phyloP scores from a whole-genome alignment of 2,888 invertebrate species.

The Zaprionus obscuricornis region DNA sequence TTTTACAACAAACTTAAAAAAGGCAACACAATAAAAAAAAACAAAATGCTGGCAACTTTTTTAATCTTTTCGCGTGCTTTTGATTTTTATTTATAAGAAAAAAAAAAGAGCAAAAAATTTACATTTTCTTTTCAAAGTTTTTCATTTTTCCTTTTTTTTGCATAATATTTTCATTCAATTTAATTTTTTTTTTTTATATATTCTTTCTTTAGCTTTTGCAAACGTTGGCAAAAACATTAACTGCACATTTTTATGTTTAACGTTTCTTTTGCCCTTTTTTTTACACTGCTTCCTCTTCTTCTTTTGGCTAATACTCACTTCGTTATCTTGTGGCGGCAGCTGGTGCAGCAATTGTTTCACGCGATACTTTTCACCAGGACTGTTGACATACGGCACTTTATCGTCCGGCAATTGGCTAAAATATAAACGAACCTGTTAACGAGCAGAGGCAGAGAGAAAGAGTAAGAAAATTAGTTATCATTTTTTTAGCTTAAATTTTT shows the following conservation, averaged over 20 bases:
- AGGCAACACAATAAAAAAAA: constrained; percentile 26
- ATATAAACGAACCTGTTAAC: constrained; percentile 95
- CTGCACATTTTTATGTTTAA: constrained; percentile 48
- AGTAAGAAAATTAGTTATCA: constrained; percentile 73
- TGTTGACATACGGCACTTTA: constrained; percentile 98
- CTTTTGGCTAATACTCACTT: constrained; percentile 84
- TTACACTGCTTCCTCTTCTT: background rate
- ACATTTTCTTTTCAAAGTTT: too few species aligned
- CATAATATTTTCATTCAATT: constrained; percentile 3
- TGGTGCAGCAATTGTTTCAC: constrained; percentile 97
- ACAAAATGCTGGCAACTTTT: constrained; percentile 62
- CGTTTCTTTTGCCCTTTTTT: constrained; percentile 7
- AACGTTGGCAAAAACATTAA: constrained; percentile 31
- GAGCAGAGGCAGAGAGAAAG: constrained; percentile 13
- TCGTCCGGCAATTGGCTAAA: constrained; percentile 97
- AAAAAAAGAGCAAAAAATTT: too few species aligned
- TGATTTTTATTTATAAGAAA: constrained; percentile 38
- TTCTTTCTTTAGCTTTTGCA: too few species aligned
- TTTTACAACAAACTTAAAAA: constrained; percentile 40
- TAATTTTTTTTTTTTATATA: too few species aligned
- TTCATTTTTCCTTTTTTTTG: too few species aligned
- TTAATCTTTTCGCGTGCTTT: constrained; percentile 63
- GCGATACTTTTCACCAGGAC: constrained; percentile 96
- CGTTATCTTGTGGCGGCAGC: constrained; percentile 98
- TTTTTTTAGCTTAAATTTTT: too few species aligned